Conservation (phyloP, 2,888 invertebrate genomes). For the Mesochorus sp. region DNA sequence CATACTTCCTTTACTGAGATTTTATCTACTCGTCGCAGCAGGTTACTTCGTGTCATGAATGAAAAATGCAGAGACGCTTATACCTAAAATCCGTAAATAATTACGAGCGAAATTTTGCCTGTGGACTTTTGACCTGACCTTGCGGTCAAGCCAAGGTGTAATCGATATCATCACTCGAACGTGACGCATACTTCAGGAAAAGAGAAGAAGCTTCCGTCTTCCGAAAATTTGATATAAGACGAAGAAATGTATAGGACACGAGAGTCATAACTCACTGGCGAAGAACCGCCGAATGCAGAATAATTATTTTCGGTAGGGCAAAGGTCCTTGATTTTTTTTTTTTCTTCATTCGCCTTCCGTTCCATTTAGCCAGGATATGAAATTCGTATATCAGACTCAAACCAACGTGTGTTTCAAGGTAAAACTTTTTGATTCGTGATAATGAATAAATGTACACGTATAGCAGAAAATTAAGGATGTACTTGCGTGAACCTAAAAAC, state of each 20-base stretch:
- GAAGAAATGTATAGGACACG: neutral
- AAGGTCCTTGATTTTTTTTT: slow-evolving; percentile 30
- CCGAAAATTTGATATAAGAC: slow-evolving; percentile 15
- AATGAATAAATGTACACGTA: slow-evolving; percentile 17
- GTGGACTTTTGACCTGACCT: slow-evolving; percentile 29
- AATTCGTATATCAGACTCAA: slow-evolving; percentile 45
- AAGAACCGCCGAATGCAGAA: neutral
- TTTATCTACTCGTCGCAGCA: too few species aligned
- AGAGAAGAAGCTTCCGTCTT: slow-evolving; percentile 3
- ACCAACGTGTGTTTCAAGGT: neutral
- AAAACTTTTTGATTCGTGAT: slow-evolving; percentile 31
- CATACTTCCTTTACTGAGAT: too few species aligned
- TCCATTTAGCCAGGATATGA: slow-evolving; percentile 15
- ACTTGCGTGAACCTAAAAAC: too few species aligned
- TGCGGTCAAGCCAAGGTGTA: slow-evolving; percentile 13
- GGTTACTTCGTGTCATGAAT: neutral
- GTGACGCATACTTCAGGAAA: too few species aligned
- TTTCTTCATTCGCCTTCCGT: neutral
- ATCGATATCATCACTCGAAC: neutral
- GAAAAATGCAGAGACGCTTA: neutral
- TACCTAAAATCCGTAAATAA: neutral
- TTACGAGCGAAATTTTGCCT: neutral
- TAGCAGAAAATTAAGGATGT: slow-evolving; percentile 8
- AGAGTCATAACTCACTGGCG: slow-evolving; percentile 11
- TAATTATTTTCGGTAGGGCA: slow-evolving; percentile 51